These are phyloP conservation scores for Silurus glanis DNA, from an alignment of 2,113 vertebrate species.

Conservation along the genomic window DNA sequence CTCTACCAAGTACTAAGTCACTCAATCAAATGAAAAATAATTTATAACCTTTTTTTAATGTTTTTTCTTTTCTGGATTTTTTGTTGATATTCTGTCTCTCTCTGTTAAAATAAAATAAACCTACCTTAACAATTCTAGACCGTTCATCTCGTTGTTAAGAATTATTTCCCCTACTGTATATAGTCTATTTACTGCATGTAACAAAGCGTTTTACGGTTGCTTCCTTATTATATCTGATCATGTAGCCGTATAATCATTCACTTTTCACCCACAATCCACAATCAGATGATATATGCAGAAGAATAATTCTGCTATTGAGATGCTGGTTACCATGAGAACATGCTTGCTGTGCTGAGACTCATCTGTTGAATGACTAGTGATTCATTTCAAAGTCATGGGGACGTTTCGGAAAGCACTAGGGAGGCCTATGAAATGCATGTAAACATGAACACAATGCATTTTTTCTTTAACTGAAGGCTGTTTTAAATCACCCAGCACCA, in stretches of 20 bases:
- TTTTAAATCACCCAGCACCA: neutral
- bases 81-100: no score
- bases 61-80: no score
- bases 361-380: conserved; percentile 14
- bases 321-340: conserved; percentile 49
- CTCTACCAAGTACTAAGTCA: no score
- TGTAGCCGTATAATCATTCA: conserved; percentile 11
- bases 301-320: conserved; percentile 18
- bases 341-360: conserved; percentile 5
- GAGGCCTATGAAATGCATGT: neutral
- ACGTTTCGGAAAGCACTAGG: neutral
- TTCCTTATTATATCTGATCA: conserved; percentile 5
- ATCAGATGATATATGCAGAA: conserved; percentile 26
- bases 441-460: neutral
- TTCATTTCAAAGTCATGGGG: conserved; percentile 22
- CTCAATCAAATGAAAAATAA: no score
- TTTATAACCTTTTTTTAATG: no score
- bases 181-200: neutral
- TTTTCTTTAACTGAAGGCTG: neutral
- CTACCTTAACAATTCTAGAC: no score
- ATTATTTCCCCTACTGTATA: neutral
- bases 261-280: conserved; percentile 15
- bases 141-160: no score
- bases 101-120: no score
- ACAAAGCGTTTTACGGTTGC: conserved; percentile 10